Evolutionary conservation across 2,888 invertebrate species (phyloP), one percentile per base, ranked within the genome.

Genomic region (Parelbella ahira): DNA sequence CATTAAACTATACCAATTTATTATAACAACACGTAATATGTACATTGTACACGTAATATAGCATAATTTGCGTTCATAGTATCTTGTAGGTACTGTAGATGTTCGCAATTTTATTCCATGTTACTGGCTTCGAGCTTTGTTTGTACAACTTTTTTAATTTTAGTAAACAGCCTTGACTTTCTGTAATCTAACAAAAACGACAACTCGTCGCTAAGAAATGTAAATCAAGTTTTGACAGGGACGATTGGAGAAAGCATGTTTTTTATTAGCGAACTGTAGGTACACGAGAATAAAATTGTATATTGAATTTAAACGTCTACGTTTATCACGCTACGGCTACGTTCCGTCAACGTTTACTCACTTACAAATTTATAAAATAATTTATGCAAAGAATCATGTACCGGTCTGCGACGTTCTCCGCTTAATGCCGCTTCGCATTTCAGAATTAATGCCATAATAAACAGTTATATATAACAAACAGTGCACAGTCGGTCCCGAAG

Each of bases 321-420:
- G 34, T 6, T 36, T 41, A 27, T 9, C 15, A 15, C 15, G 15
- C 4, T 15, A 3, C 15, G 2, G 15, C 4, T 15, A 4, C 13
- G 37, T 23, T 25, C 32, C 3, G 32, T 24, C 25, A 9, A 27
- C 29, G 28, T 34, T 39, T 33, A 25, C 21, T 23, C 29, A 18
- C 21, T 44, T 36, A 45, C 43, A 48, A 47, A 47, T 47, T 51
- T 46, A 51, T 58, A 59, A 56, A 49, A 63, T 79, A 78, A 81
- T 82, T 83, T 80, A 82, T 80, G 76, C 79, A 69, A 76, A 77
- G 66, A 71, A 70, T 60, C 63, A 68, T 80, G 84, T 86, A 83
- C 84, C 84, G 72, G 68, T 47, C 64, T 51, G 84, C 51, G 84
- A 84, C 72, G 53, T 68, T 67, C 66, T 66, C 65, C 67, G 51